Base-by-base conservation (phyloP, 2,888 invertebrate genomes). In the Parelbella ahira region DNA sequence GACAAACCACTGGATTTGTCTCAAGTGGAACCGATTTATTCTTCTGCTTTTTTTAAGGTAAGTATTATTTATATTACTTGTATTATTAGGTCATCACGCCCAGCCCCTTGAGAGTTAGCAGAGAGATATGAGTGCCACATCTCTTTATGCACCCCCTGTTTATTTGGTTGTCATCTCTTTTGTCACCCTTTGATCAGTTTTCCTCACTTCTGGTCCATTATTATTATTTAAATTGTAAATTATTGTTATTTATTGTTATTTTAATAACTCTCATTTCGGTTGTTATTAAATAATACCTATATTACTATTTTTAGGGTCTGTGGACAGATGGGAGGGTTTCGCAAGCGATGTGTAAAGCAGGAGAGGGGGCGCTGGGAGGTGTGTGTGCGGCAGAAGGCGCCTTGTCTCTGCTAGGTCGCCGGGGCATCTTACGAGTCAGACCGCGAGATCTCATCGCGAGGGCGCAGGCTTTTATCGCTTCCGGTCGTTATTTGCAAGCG, bases 241-340 rank as follows among this genome's bases (percentile, higher is more conserved):
- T n/a, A n/a, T n/a, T n/a, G n/a, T n/a, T n/a, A n/a, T n/a, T n/a
- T n/a, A n/a, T n/a, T n/a, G n/a, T n/a, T n/a, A n/a, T n/a, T n/a
- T n/a, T n/a, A n/a, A n/a, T n/a, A n/a, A n/a, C n/a, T n/a, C n/a
- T n/a, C n/a, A n/a, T n/a, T n/a, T n/a, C n/a, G n/a, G n/a, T n/a
- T n/a, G n/a, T n/a, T n/a, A n/a, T n/a, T n/a, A n/a, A n/a, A n/a
- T 25, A 18, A 9, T 9, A 4, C 5, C 4, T 3, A 10, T 25
- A 11, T 15, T 12, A 12, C 4, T 8, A 18, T 30, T 63, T 62
- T 8, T 91, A 97, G 86, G 98, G 95, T 0, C 86, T 98, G 23
- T 97, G 97, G 47, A 98, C 98, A 0, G 99, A 99, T 3, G 98
- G 98, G 0, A 97, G 97, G 67, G 99, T 93, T 54, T 89, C 94